phyloP scores from a whole-genome alignment of 2,113 vertebrate species.

The Delphinapterus leucas region DNA sequence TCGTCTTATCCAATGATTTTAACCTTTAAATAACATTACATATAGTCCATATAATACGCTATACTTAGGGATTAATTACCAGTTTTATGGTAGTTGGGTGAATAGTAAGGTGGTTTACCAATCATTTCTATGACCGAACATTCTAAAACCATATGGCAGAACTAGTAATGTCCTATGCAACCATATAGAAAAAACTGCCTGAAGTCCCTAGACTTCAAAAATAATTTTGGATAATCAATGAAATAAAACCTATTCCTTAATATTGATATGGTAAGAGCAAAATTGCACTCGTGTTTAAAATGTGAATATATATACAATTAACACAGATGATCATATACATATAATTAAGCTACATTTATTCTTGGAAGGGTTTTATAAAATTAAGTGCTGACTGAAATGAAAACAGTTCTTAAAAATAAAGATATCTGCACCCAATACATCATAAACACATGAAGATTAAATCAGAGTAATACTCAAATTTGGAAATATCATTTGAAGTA shows the following conservation, averaged over 20 bases:
- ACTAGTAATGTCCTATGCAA: background rate
- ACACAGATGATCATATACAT: background rate
- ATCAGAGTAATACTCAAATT: background rate
- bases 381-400: background rate
- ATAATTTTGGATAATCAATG: background rate
- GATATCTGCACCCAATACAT: background rate
- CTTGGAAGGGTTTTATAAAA: background rate
- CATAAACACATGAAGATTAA: background rate
- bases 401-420: background rate
- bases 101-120: background rate
- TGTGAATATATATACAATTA: background rate
- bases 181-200: background rate
- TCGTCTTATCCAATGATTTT: background rate
- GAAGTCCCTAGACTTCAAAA: background rate
- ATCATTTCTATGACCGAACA: background rate
- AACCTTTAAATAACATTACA: background rate
- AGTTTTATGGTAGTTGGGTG: background rate
- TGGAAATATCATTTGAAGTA: background rate
- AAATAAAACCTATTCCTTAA: background rate
- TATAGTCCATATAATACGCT: background rate
- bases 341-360: background rate
- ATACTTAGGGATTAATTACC: background rate
- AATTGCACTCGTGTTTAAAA: background rate
- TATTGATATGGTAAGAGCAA: background rate
- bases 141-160: background rate